phyloP scores from a whole-genome alignment of 2,888 invertebrate species.

The Dicycla oo region DNA sequence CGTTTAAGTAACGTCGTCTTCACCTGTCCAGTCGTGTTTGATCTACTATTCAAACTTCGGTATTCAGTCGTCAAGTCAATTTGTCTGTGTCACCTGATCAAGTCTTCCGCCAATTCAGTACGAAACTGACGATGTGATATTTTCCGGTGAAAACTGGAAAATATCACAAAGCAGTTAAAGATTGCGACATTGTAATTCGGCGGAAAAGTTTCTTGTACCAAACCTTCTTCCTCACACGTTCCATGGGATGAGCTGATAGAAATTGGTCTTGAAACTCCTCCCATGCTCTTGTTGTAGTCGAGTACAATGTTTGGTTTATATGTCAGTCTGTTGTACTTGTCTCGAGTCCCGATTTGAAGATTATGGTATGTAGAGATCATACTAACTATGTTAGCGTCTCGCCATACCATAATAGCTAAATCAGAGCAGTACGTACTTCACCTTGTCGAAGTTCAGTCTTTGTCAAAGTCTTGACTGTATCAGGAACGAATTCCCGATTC shows the following conservation, averaged over 20 bases:
- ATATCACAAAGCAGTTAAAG: constrained; percentile 9
- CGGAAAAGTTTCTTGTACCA: constrained; percentile 11
- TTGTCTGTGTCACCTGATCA: not conserved
- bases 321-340: not conserved
- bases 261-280: constrained; percentile 6
- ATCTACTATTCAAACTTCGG: not conserved
- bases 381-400: constrained; percentile 8
- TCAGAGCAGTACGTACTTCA: constrained; percentile 16
- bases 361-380: constrained; percentile 14
- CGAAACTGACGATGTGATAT: constrained; percentile 7
- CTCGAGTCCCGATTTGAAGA: not conserved
- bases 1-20: not conserved
- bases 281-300: constrained; percentile 4
- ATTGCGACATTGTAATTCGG: not conserved
- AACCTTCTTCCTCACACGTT: not conserved
- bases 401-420: constrained; percentile 1
- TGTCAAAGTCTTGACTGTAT: too few relatives aligned
- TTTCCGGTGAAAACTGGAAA: constrained; percentile 1
- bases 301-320: constrained; percentile 7
- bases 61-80: not conserved
- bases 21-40: not conserved
- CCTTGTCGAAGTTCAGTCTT: constrained; percentile 18
- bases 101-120: not conserved
- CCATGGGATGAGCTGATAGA: not conserved
- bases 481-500: too few relatives aligned